Conservation (phyloP, 2,113 vertebrate species). For the Myotis brandtii region DNA sequence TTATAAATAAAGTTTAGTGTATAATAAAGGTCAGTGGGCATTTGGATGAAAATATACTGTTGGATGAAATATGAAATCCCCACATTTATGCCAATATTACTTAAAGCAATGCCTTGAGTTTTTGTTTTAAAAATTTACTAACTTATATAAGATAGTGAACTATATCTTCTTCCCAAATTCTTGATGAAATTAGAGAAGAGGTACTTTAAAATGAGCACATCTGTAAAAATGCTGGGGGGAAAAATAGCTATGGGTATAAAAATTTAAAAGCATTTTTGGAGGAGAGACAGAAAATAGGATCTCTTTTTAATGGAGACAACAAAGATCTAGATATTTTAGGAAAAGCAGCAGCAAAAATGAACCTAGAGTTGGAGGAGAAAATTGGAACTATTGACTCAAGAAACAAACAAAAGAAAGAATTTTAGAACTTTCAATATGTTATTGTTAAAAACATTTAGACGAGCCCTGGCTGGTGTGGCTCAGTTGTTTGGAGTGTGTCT, state of each 20-base stretch:
- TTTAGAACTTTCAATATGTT: neutral
- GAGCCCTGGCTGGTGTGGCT: neutral
- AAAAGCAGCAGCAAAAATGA: neutral
- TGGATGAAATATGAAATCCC: neutral
- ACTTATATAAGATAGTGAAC: neutral
- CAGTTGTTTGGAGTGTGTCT: neutral
- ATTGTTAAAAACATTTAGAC: neutral
- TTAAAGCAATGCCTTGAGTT: neutral
- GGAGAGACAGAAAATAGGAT: neutral
- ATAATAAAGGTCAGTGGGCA: neutral
- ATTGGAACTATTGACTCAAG: neutral
- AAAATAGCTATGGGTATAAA: neutral
- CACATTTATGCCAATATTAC: neutral
- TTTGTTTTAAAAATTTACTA: neutral
- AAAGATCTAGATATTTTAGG: neutral
- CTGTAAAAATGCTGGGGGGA: neutral
- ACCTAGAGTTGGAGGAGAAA: neutral
- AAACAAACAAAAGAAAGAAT: neutral
- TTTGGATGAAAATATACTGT: neutral
- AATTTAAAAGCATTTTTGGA: constrained; percentile 9
- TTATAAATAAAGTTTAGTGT: neutral
- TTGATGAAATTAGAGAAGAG: neutral
- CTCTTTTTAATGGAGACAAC: neutral
- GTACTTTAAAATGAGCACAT: neutral
- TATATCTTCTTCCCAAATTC: constrained; percentile 9